phyloP scores from a whole-genome alignment of 2,113 vertebrate genomes.

The Lycocorax pyrrhopterus region DNA sequence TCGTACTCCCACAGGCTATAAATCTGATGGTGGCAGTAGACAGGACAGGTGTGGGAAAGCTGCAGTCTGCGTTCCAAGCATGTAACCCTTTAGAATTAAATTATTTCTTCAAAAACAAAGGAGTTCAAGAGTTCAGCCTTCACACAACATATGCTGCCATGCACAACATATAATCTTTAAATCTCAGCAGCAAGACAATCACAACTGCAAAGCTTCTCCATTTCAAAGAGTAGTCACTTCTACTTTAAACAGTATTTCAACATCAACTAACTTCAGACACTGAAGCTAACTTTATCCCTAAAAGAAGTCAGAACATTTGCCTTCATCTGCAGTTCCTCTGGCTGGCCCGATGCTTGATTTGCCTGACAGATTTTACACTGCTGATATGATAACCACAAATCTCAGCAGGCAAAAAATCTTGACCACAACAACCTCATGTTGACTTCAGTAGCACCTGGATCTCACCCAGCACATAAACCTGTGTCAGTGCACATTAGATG shows the following conservation, averaged over 20 bases:
- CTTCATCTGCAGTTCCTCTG: background rate
- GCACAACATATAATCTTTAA: background rate
- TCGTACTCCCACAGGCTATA: background rate
- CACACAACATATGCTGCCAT: background rate
- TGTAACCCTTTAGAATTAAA: slow-evolving; percentile 1
- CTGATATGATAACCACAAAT: background rate
- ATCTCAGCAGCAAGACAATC: background rate
- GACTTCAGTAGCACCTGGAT: slow-evolving; percentile 36
- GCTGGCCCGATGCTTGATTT: background rate
- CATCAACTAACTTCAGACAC: background rate
- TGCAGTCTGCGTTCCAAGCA: background rate
- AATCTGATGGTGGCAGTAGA: slow-evolving; percentile 10
- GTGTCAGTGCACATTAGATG: background rate
- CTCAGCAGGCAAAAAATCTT: slow-evolving; percentile 25
- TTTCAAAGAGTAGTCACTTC: background rate
- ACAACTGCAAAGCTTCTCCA: background rate
- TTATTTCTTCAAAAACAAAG: slow-evolving; percentile 36
- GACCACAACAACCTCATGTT: background rate
- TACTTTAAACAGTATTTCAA: slow-evolving; percentile 10
- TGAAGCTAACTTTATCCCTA: background rate
- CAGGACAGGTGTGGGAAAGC: slow-evolving; percentile 41
- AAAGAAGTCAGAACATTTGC: background rate
- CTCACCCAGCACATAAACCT: background rate
- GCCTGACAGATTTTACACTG: background rate
- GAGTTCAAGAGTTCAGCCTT: slow-evolving; percentile 47